These are phyloP conservation scores for Ectropis grisescens DNA, from an alignment of 1,140 invertebrate species.

Conservation along the genomic window DNA sequence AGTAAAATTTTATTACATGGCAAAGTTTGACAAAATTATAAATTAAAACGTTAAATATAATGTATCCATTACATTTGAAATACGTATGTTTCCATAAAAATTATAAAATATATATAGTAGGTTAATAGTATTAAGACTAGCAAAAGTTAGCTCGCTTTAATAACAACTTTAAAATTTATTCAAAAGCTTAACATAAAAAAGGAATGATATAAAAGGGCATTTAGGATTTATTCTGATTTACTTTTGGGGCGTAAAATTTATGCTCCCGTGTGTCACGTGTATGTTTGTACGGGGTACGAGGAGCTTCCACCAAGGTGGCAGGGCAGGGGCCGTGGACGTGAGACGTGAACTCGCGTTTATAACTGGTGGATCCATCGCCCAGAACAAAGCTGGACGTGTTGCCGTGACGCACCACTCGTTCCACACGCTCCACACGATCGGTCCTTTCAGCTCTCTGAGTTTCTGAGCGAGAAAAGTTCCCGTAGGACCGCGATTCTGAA, in stretches of 20 bases:
- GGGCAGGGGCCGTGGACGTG: constrained; percentile 82
- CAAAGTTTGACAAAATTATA: constrained; percentile 43
- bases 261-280: constrained; percentile 85
- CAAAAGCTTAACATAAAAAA: constrained; percentile 14
- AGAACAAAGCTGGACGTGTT: constrained; percentile 81
- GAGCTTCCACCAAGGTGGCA: constrained; percentile 79
- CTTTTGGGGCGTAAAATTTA: constrained; percentile 82
- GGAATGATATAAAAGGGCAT: constrained; percentile 21
- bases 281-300: constrained; percentile 82
- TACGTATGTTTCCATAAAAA: no score
- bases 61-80: no score
- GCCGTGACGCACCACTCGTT: constrained; percentile 70
- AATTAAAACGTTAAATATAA: no score
- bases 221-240: constrained; percentile 30
- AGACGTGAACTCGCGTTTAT: constrained; percentile 82
- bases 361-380: constrained; percentile 78
- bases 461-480: constrained; percentile 72
- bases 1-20: constrained; percentile 60
- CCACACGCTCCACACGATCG: constrained; percentile 56
- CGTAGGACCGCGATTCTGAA: constrained; percentile 73
- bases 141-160: constrained; percentile 18
- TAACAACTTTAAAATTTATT: not conserved
- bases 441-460: constrained; percentile 57
- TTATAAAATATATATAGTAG: constrained; percentile 24
- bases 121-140: constrained; percentile 41